Evolutionary conservation across 2,113 vertebrate genomes (phyloP), one percentile per base, ranked within the genome.

Genomic region (Campylomormyrus tamandua): DNA sequence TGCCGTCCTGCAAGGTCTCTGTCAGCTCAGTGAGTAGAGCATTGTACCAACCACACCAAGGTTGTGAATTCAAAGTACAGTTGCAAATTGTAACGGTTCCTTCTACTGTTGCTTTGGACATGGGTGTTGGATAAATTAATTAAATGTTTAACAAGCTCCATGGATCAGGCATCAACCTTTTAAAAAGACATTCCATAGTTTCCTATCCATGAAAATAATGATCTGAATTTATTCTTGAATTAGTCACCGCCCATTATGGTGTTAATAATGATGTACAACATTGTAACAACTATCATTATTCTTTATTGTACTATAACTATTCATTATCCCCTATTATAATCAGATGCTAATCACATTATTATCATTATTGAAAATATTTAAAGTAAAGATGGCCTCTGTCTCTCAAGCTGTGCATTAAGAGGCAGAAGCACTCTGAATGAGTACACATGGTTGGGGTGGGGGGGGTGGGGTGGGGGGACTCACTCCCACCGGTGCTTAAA

Each of bases 361-460:
- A 42, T 5, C 35, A 80, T 80, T 19, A 80, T 80, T 42, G 35
- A 42, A 27, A 42, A 80, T 35, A 80, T 80, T 27, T 42, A 42
- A 42, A 80, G 13, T 80, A 80, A 80, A 80, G 35, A 80, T 39
- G 31, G 11, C 31, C 35, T 19, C 74, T 80, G 31, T 19, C 62
- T 70, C n/a, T 70, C 27, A 70, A 13, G 62, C 62, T 70, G 62
- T 70, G 62, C 62, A 70, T 13, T 70, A 31, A 31, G 62, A 11
- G 62, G 62, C 62, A 70, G 62, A 70, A 80, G 15, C 39, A 39
- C 35, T 84, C 19, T 48, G 83, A n/a, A 4, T 88, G 90, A 42
- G 89, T 35, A 86, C 17, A 89, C 86, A 89, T 84, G 88, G 92
- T 87, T 90, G 88, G 87, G 56, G 77, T 0, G 31, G 31, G 31